These are phyloP conservation scores for Megastigmus dorsalis DNA, from an alignment of 2,888 invertebrate species.

Conservation along the genomic window DNA sequence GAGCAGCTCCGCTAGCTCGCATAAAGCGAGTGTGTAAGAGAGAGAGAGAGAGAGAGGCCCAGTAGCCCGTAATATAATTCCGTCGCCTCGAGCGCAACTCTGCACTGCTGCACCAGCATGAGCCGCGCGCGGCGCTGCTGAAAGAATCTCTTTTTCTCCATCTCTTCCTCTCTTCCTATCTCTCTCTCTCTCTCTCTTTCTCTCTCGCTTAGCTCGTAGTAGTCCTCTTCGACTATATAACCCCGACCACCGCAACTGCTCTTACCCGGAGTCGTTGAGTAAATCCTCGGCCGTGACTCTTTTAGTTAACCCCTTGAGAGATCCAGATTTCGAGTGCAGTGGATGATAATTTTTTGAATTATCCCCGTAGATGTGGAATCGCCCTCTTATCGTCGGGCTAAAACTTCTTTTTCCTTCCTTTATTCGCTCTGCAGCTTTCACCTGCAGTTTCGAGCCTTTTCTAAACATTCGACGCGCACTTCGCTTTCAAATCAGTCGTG, in stretches of 20 bases:
- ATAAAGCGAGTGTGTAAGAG: too few species aligned
- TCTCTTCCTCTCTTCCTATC: background rate
- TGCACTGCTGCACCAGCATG: background rate
- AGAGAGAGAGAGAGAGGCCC: background rate
- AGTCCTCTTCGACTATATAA: too few species aligned
- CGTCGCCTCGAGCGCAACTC: conserved; percentile 18
- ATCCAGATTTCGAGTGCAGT: too few species aligned
- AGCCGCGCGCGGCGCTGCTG: background rate
- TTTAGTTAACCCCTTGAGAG: conserved; percentile 1
- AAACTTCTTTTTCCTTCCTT: too few species aligned
- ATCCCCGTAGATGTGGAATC: background rate
- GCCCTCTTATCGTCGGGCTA: too few species aligned
- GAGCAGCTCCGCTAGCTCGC: too few species aligned
- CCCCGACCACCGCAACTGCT: background rate
- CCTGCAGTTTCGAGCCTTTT: too few species aligned
- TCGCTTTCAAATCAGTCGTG: too few species aligned
- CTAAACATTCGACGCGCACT: too few species aligned
- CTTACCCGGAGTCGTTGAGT: background rate
- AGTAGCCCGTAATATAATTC: conserved; percentile 41
- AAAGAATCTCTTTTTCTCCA: background rate
- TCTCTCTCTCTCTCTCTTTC: background rate
- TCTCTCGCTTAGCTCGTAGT: background rate
- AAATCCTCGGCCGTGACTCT: background rate
- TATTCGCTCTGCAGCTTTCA: too few species aligned
- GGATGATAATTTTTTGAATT: too few species aligned